Evolutionary conservation across 2,888 invertebrate genomes (phyloP).

Genomic region (Dolichomitus sp.): DNA sequence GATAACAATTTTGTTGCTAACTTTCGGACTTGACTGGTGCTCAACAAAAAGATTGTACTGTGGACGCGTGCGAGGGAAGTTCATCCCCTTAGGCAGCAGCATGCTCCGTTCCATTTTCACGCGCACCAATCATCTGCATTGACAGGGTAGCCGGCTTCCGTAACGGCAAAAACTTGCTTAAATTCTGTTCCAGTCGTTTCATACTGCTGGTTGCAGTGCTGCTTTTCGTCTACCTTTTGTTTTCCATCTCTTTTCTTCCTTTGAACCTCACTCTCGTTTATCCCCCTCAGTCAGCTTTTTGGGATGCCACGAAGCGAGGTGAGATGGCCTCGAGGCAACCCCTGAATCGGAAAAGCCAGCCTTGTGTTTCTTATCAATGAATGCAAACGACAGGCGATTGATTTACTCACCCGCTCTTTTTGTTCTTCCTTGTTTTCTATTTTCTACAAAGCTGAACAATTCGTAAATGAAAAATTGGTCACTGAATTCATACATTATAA

Average conservation of each 20-base stretch:
- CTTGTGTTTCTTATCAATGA: slow-evolving; percentile 68
- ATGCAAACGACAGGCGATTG: slow-evolving; percentile 83
- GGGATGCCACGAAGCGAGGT: slow-evolving; percentile 42
- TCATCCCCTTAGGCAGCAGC: slow-evolving; percentile 64
- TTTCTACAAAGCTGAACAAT: neutral
- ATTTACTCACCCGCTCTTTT: slow-evolving; percentile 81
- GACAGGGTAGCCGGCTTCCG: slow-evolving; percentile 76
- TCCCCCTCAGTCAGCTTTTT: slow-evolving; percentile 50
- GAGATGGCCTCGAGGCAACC: slow-evolving; percentile 11
- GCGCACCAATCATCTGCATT: slow-evolving; percentile 83
- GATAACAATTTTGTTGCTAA: neutral
- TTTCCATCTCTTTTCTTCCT: slow-evolving; percentile 36
- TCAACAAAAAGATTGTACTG: slow-evolving; percentile 72
- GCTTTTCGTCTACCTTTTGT: slow-evolving; percentile 49
- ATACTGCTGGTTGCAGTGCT: slow-evolving; percentile 30
- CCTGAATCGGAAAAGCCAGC: slow-evolving; percentile 18
- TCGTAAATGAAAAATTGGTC: neutral
- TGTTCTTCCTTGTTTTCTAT: slow-evolving; percentile 66
- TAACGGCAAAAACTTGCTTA: slow-evolving; percentile 80
- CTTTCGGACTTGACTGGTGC: neutral
- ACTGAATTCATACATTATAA: neutral
- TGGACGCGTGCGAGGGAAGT: slow-evolving; percentile 61
- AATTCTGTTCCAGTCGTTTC: slow-evolving; percentile 77
- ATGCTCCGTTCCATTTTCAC: slow-evolving; percentile 81
- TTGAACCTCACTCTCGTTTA: slow-evolving; percentile 27